Conservation (phyloP, 37 sponge, comb jelly and placozoan genomes). For the Trichoplax adhaerens region DNA sequence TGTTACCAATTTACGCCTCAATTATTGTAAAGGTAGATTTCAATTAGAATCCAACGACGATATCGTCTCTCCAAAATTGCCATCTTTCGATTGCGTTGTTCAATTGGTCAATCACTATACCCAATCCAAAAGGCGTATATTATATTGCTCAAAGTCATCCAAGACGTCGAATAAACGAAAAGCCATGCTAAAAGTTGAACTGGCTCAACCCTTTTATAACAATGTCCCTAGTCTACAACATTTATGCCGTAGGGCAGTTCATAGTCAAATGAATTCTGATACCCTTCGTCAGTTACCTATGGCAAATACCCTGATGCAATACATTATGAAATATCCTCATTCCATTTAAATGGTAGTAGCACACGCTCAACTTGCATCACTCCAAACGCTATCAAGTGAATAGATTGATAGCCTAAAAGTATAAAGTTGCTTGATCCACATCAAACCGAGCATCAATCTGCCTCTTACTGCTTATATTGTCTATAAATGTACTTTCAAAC, state of each 20-base stretch:
- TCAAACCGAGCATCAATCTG: too few species aligned
- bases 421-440: too few species aligned
- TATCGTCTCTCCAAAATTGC: constrained; percentile 32
- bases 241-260: constrained; percentile 40
- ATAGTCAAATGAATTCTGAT: constrained; percentile 13
- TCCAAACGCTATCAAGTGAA: too few species aligned
- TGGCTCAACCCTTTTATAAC: constrained; percentile 54
- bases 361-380: too few species aligned
- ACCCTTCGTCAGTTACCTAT: constrained; percentile 30
- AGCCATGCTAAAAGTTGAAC: constrained; percentile 40
- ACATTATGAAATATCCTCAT: too few species aligned
- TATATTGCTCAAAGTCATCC: too few species aligned
- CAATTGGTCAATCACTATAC: constrained; percentile 61
- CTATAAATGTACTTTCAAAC: too few species aligned
- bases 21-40: constrained; percentile 63
- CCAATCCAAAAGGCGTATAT: constrained; percentile 3
- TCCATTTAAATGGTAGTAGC: too few species aligned
- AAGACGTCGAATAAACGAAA: background rate
- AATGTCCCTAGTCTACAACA: constrained; percentile 69
- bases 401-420: too few species aligned
- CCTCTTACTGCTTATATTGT: too few species aligned
- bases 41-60: constrained; percentile 42
- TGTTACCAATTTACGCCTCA: constrained; percentile 57
- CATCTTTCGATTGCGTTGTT: constrained; percentile 50
- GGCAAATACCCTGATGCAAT: too few species aligned